Conservation (phyloP, 2,797 vertebrate genomes). For the Rhadinocentrus ornatus region DNA sequence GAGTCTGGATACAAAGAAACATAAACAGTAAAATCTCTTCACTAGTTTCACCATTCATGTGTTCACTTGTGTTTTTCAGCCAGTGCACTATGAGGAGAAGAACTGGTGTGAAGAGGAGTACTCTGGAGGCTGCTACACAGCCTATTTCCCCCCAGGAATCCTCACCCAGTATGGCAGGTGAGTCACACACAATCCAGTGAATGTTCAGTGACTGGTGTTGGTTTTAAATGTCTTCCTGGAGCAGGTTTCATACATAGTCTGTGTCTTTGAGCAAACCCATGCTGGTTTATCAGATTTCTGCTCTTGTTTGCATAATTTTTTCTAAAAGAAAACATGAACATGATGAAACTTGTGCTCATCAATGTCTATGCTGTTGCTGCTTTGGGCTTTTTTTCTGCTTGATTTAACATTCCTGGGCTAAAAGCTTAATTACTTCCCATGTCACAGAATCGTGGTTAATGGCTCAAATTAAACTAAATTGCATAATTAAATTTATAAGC, state of each 20-base stretch:
- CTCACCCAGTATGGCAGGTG: constrained; percentile 96
- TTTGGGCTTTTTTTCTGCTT: neutral
- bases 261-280: neutral
- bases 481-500: neutral
- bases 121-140: constrained; percentile 96
- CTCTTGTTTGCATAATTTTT: no score
- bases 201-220: neutral
- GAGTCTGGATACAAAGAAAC: constrained; percentile 63
- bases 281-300: neutral
- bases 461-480: neutral
- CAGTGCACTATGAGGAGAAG: constrained; percentile 98
- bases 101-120: constrained; percentile 99
- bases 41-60: neutral
- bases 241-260: no score
- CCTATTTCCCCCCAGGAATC: constrained; percentile 94
- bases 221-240: neutral
- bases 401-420: neutral
- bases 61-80: constrained; percentile 76
- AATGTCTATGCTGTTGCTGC: neutral
- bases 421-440: neutral
- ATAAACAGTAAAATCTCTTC: neutral
- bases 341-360: neutral
- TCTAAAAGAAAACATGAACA: neutral
- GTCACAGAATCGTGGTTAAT: neutral
- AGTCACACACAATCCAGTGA: constrained; percentile 27